phyloP scores from a whole-genome alignment of 1,140 invertebrate genomes.

The Drosophila athabasca region DNA sequence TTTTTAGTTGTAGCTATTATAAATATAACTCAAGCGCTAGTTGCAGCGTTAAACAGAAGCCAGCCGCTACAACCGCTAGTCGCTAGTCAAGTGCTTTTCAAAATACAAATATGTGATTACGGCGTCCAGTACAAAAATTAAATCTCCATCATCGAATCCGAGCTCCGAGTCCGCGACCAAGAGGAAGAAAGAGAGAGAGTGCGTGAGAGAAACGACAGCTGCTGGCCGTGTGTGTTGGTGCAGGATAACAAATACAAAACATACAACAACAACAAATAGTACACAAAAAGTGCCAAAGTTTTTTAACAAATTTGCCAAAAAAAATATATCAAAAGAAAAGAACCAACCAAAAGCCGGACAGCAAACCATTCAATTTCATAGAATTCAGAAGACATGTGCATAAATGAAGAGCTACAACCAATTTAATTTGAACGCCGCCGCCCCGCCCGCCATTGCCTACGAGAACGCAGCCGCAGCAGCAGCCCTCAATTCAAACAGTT shows the following conservation, averaged over 20 bases:
- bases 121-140: conserved; percentile 17
- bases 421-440: conserved; percentile 79
- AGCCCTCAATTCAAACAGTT: neutral
- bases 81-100: conserved; percentile 40
- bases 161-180: conserved; percentile 40
- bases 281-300: conserved; percentile 71
- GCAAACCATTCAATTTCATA: conserved; percentile 29
- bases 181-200: conserved; percentile 43
- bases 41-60: conserved; percentile 68
- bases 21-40: conserved; percentile 67
- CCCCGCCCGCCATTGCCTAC: conserved; percentile 71
- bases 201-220: conserved; percentile 78
- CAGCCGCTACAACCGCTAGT: conserved; percentile 60
- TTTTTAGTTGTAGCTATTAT: conserved; percentile 72
- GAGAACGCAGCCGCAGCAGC: conserved; percentile 65
- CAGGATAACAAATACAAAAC: conserved; percentile 56
- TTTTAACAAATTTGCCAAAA: conserved; percentile 72
- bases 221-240: conserved; percentile 67
- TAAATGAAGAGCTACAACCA: conserved; percentile 80
- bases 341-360: conserved; percentile 6
- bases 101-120: conserved; percentile 31
- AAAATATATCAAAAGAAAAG: conserved; percentile 5
- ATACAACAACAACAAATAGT: conserved; percentile 42
- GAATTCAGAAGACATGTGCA: conserved; percentile 65
- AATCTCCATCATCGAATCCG: conserved; percentile 59